Conservation (phyloP, 1,140 invertebrate genomes). For the Hycleus cichorii region DNA sequence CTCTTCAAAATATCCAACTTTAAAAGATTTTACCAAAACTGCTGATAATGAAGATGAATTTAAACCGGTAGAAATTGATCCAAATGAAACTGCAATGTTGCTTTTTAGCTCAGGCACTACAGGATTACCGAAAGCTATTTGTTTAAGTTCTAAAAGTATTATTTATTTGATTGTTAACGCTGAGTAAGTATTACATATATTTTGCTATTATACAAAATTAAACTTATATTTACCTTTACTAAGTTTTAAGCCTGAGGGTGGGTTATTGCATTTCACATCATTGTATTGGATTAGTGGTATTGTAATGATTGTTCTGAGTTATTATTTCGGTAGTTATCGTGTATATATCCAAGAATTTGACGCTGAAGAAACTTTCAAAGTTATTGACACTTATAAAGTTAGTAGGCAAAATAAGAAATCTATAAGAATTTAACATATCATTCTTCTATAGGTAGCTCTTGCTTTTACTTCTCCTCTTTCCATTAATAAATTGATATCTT, state of each 20-base stretch:
- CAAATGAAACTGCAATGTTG: conserved; percentile 35
- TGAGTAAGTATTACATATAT: background rate
- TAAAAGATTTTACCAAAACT: conserved; percentile 19
- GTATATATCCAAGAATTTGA: background rate
- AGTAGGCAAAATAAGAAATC: background rate
- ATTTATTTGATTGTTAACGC: no score
- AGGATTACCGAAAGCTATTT: conserved; percentile 66
- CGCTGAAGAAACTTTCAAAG: background rate
- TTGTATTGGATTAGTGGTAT: conserved; percentile 2
- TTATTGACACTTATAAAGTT: conserved; percentile 2
- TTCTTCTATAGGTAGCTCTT: no score
- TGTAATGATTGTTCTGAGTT: background rate
- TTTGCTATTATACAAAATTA: no score
- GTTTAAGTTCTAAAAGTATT: conserved; percentile 49
- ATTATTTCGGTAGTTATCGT: background rate
- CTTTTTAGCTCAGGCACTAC: conserved; percentile 62
- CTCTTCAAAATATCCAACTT: conserved; percentile 6
- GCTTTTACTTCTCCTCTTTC: no score
- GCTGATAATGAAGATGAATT: conserved; percentile 25
- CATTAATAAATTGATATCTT: no score
- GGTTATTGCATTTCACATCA: background rate
- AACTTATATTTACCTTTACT: no score
- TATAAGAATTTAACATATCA: no score
- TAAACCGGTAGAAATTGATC: conserved; percentile 20
- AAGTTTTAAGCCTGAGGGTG: no score